Evolutionary conservation across 2,888 invertebrate genomes (phyloP), one percentile per base, ranked within the genome.

Genomic region (Herminia tarsipennalis): DNA sequence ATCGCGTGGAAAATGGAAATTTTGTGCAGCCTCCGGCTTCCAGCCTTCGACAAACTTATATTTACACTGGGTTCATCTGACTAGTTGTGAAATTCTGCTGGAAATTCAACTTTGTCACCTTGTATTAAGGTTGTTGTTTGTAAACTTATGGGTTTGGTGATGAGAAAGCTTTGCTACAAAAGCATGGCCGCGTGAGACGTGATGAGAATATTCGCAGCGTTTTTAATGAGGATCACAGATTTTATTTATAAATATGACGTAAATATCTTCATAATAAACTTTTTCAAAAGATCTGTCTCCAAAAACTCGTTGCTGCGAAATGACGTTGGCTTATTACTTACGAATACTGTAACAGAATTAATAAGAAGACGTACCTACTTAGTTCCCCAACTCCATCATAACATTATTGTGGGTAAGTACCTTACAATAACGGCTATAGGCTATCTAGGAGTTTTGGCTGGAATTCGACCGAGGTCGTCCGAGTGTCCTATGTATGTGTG

Each of bases 1-100:
- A 89, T 90, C 88, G 88, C 70, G 85, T 76, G 86, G 90, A 90
- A 90, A 90, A 89, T 90, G 86, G 88, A 88, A 90, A 90, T 88
- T 90, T 88, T 88, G 88, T 88, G 88, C 90, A 88, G 82, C 86
- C 86, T 73, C 81, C 73, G 79, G 83, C 83, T 78, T 76, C 79
- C 71, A 71, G 59, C 60, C 54, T 56, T 52, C 50, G 41, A 47
- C 78, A 72, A 82, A 76, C 63, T 70, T 78, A 73, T 57, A 48
- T 65, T 63, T 70, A 60, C 69, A 44, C 41, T 38, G 21, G 58
- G 38, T 24, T 46, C 65, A 53, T 58, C 43, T 34, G 16, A 43
- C 18, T 27, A 8, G 20, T 17, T n/a, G 8, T 6, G 25, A 62
- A 29, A 34, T 37, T 34, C 20, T 24, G 24, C n/a, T 41, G 29